These are phyloP conservation scores for Argya squamiceps DNA, from an alignment of 2,797 vertebrate species.

Conservation along the genomic window DNA sequence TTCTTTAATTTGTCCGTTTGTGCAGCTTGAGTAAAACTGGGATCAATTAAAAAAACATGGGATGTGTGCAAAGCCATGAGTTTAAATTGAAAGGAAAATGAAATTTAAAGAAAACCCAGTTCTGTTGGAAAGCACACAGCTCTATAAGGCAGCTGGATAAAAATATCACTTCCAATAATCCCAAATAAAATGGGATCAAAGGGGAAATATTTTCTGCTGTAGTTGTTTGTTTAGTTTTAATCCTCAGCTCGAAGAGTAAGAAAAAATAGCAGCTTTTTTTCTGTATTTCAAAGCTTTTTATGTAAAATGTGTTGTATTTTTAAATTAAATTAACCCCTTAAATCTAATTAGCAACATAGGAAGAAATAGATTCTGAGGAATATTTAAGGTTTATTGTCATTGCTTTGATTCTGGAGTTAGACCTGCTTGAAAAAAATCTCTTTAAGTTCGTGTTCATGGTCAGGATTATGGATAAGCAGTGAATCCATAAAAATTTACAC, in stretches of 20 bases:
- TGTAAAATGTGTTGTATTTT: background rate
- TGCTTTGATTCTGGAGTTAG: background rate
- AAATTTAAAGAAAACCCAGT: background rate
- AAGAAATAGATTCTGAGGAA: background rate
- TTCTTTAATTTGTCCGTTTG: background rate
- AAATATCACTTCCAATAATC: background rate
- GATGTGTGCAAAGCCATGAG: background rate
- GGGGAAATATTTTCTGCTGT: background rate
- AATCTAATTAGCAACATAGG: background rate
- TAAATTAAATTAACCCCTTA: background rate
- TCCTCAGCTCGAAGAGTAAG: background rate
- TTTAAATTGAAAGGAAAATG: no score
- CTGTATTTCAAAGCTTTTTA: background rate
- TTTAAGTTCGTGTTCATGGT: background rate
- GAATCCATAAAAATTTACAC: background rate
- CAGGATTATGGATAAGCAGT: background rate
- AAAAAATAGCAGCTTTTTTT: background rate
- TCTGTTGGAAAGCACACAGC: fast-evolving
- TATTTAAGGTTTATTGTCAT: background rate
- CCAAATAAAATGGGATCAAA: background rate
- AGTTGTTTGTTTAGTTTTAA: background rate
- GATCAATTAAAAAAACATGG: background rate
- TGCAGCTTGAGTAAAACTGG: background rate
- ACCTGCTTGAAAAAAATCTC: background rate
- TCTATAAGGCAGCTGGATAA: fast-evolving